These are phyloP conservation scores for Callithrix jacchus DNA, from an alignment of 2,113 vertebrate genomes.

Conservation along the genomic window DNA sequence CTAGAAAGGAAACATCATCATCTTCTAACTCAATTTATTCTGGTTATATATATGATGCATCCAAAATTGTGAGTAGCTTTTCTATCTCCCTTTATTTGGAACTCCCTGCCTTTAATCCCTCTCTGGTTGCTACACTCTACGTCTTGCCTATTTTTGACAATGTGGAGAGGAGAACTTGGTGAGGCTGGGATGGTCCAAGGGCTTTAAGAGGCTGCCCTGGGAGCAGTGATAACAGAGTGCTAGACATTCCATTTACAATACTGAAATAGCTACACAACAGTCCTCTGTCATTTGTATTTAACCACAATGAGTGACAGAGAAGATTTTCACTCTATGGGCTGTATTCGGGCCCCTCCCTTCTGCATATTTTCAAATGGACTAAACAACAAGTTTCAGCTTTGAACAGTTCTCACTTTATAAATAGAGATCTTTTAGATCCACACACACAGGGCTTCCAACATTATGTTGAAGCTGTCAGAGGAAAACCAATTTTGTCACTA, in stretches of 20 bases:
- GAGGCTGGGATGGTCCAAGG: neutral
- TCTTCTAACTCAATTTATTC: constrained; percentile 28
- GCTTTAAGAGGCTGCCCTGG: neutral
- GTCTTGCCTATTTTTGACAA: constrained; percentile 3
- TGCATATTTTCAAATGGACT: neutral
- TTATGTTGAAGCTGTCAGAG: neutral
- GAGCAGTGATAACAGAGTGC: neutral
- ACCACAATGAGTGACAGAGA: neutral
- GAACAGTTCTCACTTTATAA: neutral
- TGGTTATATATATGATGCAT: neutral
- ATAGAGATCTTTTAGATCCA: neutral
- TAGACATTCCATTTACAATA: constrained; percentile 35
- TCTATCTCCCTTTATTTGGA: constrained; percentile 6
- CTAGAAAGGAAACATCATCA: neutral
- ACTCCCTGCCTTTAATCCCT: constrained; percentile 17
- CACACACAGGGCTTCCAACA: neutral
- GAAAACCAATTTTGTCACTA: neutral
- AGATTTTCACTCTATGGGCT: neutral
- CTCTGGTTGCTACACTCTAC: neutral
- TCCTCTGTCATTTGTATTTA: constrained; percentile 44
- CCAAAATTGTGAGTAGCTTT: neutral
- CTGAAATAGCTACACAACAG: constrained; percentile 17
- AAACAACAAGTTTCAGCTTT: neutral
- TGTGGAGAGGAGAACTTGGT: neutral
- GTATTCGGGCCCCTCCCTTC: constrained; percentile 15